Base-by-base conservation (phyloP, 2,113 vertebrate genomes). In the Pantherophis guttatus region DNA sequence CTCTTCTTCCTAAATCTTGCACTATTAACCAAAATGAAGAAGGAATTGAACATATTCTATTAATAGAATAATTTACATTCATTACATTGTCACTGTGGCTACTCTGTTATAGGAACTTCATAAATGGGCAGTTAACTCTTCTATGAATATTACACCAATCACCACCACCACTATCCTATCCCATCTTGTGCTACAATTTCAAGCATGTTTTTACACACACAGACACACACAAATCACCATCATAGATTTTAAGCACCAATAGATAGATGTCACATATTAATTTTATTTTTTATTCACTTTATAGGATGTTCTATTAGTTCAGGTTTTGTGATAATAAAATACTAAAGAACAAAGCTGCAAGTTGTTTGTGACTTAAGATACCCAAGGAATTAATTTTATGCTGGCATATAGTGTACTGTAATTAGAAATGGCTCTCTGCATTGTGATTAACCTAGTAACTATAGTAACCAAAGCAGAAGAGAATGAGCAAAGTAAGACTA, bases 381-480 rank as follows among this genome's bases (percentile, higher is more conserved):
- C 96, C 94, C 95, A 95, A 97, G 97, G 97, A 98, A 98, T 98
- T 98, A 97, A 98, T 98, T 97, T 97, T 97, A 97, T 97, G 96
- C 97, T 97, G 97, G 97, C 97, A 96, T 98, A 97, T 98, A 97
- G 97, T 97, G 97, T 97, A 97, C 97, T 97, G 97, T 97, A 98
- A 98, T 98, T 98, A 98, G 98, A 98, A 98, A 97, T 97, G 97
- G 95, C 95, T 97, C 96, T 93, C 92, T 97, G 97, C 96, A 97
- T 97, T 97, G 95, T 97, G 97, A 98, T 98, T 98, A 98, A 98
- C 94, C 95, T 93, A 93, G 98, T 98, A 97, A 96, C 98, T 96
- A 98, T 98, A 97, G 98, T 93, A 98, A 98, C 98, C 92, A 96
- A 95, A 95, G 91, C 95, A 96, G 95, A 92, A 94, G 95, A 95